These are phyloP conservation scores for Macaria notata DNA, from an alignment of 2,888 invertebrate species.

Conservation along the genomic window DNA sequence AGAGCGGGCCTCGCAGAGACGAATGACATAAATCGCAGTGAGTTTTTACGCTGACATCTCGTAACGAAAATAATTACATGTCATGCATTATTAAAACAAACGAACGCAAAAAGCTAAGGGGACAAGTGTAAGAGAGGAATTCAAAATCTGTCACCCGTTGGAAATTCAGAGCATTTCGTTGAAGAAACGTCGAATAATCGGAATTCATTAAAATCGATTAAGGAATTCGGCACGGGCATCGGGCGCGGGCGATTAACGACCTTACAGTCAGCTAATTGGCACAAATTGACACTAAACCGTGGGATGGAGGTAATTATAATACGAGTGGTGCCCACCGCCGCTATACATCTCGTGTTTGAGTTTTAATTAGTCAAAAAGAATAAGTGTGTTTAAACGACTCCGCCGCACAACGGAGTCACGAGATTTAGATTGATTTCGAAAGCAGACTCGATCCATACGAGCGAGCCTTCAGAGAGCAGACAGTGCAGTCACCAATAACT, in stretches of 20 bases:
- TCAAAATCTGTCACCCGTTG: slow-evolving; percentile 79
- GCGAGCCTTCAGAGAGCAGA: slow-evolving; percentile 26
- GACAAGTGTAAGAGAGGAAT: slow-evolving; percentile 80
- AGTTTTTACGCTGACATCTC: slow-evolving; percentile 54
- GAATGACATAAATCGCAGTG: slow-evolving; percentile 55
- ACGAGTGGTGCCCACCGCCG: slow-evolving; percentile 33
- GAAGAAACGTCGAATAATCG: slow-evolving; percentile 64
- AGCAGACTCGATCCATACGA: slow-evolving; percentile 31
- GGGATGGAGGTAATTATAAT: slow-evolving; percentile 53
- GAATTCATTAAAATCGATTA: slow-evolving; percentile 73
- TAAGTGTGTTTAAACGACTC: slow-evolving; percentile 24
- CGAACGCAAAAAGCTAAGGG: slow-evolving; percentile 54
- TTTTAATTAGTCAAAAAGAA: slow-evolving; percentile 32
- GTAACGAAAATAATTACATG: slow-evolving; percentile 72
- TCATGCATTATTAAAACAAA: slow-evolving; percentile 78
- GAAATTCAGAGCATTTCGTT: slow-evolving; percentile 71
- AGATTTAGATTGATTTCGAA: slow-evolving; percentile 31
- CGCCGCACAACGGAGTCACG: slow-evolving; percentile 15
- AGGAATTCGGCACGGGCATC: slow-evolving; percentile 57
- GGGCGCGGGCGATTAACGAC: slow-evolving; percentile 49
- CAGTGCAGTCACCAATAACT: slow-evolving; percentile 59
- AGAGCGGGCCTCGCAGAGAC: slow-evolving; percentile 23
- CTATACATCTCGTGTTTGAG: slow-evolving; percentile 32
- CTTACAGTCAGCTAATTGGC: slow-evolving; percentile 57
- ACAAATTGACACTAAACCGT: slow-evolving; percentile 59